Conservation (phyloP, 2,797 vertebrate genomes). For the Microtus obscurus region DNA sequence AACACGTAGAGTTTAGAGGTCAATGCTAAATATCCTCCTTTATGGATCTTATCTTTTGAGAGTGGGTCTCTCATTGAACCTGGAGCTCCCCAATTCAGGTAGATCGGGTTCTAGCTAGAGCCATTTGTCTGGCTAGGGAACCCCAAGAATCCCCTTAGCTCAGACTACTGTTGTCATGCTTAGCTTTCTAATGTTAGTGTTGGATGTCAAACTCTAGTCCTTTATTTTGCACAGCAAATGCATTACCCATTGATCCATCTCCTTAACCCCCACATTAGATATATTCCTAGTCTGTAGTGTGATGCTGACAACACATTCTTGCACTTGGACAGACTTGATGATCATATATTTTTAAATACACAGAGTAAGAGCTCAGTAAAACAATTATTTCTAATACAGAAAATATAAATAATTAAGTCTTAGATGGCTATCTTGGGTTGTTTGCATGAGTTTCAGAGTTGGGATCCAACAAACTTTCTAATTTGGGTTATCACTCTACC, state of each 20-base stretch:
- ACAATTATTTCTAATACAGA: background rate
- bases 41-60: background rate
- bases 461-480: background rate
- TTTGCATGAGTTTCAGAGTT: slow-evolving; percentile 18
- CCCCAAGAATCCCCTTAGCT: background rate
- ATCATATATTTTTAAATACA: background rate
- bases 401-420: background rate
- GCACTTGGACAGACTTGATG: background rate
- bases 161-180: background rate
- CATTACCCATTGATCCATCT: background rate
- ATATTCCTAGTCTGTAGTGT: background rate
- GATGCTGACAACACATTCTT: background rate
- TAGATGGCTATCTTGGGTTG: background rate
- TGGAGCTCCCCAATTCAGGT: background rate
- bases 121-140: background rate
- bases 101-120: background rate
- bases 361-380: background rate
- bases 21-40: background rate
- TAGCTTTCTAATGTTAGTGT: background rate
- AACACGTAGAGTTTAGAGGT: background rate
- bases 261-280: background rate
- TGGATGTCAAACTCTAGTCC: background rate
- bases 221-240: background rate
- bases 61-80: background rate
- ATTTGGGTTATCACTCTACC: background rate